Evolutionary conservation across 2,888 invertebrate genomes (phyloP).

Genomic region (Cheilosia pagana): DNA sequence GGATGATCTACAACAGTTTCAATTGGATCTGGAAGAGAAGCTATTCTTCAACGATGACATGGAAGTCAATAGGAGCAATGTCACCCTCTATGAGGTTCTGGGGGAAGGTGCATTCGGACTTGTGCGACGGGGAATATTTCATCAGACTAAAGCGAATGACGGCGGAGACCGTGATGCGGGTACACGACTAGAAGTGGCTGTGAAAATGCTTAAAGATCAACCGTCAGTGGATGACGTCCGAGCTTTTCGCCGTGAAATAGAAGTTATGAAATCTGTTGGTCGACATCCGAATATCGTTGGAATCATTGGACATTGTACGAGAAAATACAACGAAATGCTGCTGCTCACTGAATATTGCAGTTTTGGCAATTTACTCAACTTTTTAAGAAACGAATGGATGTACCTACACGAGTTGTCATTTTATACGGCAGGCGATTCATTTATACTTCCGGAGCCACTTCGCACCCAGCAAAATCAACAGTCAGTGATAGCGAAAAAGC

Average conservation of each 20-base stretch:
- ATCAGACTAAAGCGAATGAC: slow-evolving; percentile 80
- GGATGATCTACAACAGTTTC: slow-evolving; percentile 76
- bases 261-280: slow-evolving; percentile 94
- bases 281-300: slow-evolving; percentile 93
- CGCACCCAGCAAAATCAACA: not conserved
- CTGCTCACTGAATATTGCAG: slow-evolving; percentile 93
- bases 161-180: slow-evolving; percentile 39
- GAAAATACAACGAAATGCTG: slow-evolving; percentile 85
- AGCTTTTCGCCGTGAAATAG: slow-evolving; percentile 92
- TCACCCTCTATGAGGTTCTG: slow-evolving; percentile 88
- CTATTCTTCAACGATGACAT: slow-evolving; percentile 85
- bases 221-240: slow-evolving; percentile 88
- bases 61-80: slow-evolving; percentile 87
- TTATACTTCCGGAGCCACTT: slow-evolving; percentile 20
- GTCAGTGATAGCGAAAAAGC: slow-evolving; percentile 40
- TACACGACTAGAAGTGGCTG: slow-evolving; percentile 86
- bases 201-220: slow-evolving; percentile 93
- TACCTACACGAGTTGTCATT: slow-evolving; percentile 80
- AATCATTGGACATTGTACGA: slow-evolving; percentile 91
- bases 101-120: slow-evolving; percentile 95
- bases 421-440: slow-evolving; percentile 36
- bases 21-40: slow-evolving; percentile 77
- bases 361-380: slow-evolving; percentile 91
- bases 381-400: slow-evolving; percentile 87
- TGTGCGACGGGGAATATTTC: slow-evolving; percentile 88